A percentile compares a stretch with the other conserved stretches of the same genome.
These are phyloP conservation scores for Nesidiocoris tenuis DNA, from an alignment of 2,888 invertebrate species.

Conservation along the genomic window DNA sequence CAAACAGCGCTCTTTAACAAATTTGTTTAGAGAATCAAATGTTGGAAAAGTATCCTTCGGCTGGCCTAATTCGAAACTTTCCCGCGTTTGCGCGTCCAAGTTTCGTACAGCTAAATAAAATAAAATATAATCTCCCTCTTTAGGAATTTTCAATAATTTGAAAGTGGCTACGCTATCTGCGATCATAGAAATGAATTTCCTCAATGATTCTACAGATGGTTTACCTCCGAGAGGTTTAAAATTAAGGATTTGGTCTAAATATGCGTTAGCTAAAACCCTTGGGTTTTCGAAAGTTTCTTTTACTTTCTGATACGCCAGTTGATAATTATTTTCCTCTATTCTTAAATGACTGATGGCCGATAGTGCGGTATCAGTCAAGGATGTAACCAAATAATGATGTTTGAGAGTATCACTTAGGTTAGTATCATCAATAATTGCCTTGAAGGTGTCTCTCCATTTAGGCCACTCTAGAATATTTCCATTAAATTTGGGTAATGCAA, in stretches of 20 bases:
- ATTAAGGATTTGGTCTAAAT: conserved; percentile 7
- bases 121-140: conserved; percentile 10
- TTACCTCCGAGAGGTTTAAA: conserved; percentile 12
- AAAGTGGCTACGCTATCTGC: conserved; percentile 20
- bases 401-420: neutral
- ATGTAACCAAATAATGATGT: neutral
- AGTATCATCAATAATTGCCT: neutral
- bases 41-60: conserved; percentile 4
- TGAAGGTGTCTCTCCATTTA: conserved; percentile 11
- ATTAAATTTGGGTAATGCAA: too few species aligned
- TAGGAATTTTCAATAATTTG: conserved; percentile 3
- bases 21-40: neutral
- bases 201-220: neutral
- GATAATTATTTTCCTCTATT: conserved; percentile 8
- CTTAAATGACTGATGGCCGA: neutral
- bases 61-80: conserved; percentile 6
- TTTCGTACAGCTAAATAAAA: conserved; percentile 16
- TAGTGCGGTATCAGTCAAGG: neutral
- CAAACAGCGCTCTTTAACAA: too few species aligned
- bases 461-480: too few species aligned
- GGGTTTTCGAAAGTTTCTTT: conserved; percentile 6
- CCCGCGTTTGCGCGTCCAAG: conserved; percentile 9
- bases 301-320: neutral
- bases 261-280: conserved; percentile 11
- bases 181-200: conserved; percentile 9